Evolutionary conservation across 2,113 vertebrate genomes (phyloP).

Genomic region (Tonatia bakeri): DNA sequence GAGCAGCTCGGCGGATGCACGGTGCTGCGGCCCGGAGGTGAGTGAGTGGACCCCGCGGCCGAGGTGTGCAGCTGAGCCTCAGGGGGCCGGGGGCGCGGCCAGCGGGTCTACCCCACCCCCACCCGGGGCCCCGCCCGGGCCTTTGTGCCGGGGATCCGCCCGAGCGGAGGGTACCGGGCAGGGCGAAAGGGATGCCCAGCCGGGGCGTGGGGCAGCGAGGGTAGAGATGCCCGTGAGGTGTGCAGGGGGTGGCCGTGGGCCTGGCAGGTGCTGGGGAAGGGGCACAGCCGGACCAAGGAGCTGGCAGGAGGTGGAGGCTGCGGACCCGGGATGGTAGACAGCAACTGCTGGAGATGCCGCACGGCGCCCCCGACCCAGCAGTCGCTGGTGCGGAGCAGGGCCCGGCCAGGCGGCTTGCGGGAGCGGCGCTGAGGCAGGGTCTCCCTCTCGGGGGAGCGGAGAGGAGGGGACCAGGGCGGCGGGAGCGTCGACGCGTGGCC

Average conservation of each 20-base stretch:
- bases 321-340: neutral
- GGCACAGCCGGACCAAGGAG: neutral
- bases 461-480: neutral
- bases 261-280: constrained; percentile 31
- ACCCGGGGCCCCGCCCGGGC: neutral
- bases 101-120: constrained; percentile 29
- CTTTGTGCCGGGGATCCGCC: constrained; percentile 33
- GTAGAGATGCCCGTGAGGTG: neutral
- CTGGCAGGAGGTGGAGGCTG: neutral
- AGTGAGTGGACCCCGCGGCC: constrained; percentile 43
- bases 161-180: neutral
- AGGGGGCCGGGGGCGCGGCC: neutral
- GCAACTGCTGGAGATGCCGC: neutral
- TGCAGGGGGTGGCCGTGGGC: neutral
- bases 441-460: neutral
- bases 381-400: neutral
- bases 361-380: neutral
- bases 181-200: neutral
- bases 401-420: neutral
- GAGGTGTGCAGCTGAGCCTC: neutral
- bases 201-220: neutral
- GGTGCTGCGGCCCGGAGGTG: constrained; percentile 48
- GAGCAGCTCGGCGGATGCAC: constrained; percentile 50
- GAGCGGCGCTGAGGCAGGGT: neutral
- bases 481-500: neutral